phyloP scores from a whole-genome alignment of 1,140 invertebrate genomes.

The Pogonus chalceus region DNA sequence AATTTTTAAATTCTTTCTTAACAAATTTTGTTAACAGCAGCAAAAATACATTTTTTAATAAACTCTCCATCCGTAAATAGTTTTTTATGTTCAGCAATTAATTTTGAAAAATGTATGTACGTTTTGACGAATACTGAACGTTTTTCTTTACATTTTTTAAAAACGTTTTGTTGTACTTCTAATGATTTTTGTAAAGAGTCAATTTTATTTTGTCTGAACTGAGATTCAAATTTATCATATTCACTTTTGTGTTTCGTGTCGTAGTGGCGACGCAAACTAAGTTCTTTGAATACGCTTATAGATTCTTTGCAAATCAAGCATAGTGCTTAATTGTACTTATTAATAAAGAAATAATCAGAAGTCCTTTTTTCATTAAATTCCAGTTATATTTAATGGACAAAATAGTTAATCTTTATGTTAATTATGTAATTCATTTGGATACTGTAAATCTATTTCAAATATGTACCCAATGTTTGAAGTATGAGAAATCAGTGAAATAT shows the following conservation, averaged over 20 bases:
- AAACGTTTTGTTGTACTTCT: constrained; percentile 9
- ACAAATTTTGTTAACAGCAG: too few species aligned
- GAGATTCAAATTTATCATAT: constrained; percentile 9
- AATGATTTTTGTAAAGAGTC: constrained; percentile 9
- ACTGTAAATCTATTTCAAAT: too few species aligned
- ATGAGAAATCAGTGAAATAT: too few species aligned
- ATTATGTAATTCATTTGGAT: too few species aligned
- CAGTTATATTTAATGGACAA: too few species aligned
- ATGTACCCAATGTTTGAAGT: too few species aligned
- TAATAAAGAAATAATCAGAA: too few species aligned
- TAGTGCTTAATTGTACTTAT: too few species aligned
- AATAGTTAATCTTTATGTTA: too few species aligned
- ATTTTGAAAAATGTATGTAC: constrained; percentile 17
- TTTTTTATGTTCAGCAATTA: constrained; percentile 17
- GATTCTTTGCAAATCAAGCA: constrained; percentile 18
- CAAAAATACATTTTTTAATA: constrained; percentile 18
- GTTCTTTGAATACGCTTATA: constrained; percentile 17
- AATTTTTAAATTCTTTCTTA: too few species aligned
- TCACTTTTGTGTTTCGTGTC: constrained; percentile 12
- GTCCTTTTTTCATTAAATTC: too few species aligned
- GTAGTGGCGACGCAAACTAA: constrained; percentile 16
- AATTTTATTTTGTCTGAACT: constrained; percentile 9
- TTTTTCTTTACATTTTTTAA: constrained; percentile 8
- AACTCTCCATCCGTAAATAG: constrained; percentile 17
- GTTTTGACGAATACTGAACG: constrained; percentile 12